phyloP scores from a whole-genome alignment of 2,888 invertebrate genomes.

The Schrankia costaestrigalis region DNA sequence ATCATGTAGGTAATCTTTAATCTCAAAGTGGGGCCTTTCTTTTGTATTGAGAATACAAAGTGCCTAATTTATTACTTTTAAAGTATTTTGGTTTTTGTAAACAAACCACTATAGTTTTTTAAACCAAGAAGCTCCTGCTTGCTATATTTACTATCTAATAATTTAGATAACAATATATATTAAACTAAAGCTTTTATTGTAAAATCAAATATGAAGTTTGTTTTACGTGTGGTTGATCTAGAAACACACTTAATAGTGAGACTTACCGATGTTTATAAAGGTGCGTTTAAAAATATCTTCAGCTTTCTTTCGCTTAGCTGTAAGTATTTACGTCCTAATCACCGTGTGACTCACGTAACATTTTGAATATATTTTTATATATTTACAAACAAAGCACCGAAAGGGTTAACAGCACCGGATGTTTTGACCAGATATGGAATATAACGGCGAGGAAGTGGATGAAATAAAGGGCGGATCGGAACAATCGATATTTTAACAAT shows the following conservation, averaged over 20 bases:
- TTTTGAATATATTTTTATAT: slow-evolving; percentile 55
- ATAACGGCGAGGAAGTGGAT: slow-evolving; percentile 54
- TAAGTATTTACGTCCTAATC: slow-evolving; percentile 24
- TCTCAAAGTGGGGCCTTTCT: slow-evolving; percentile 26
- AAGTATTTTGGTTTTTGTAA: slow-evolving; percentile 1
- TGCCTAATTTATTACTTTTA: slow-evolving; percentile 21
- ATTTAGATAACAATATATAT: too few relatives aligned
- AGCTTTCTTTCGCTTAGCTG: slow-evolving; percentile 27
- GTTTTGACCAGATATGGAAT: slow-evolving; percentile 54
- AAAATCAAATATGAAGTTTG: too few relatives aligned
- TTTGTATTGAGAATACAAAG: slow-evolving; percentile 31
- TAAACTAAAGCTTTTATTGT: too few relatives aligned
- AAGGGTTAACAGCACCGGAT: slow-evolving; percentile 68
- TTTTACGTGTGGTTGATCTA: too few relatives aligned
- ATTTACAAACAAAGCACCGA: slow-evolving; percentile 70
- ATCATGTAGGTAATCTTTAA: slow-evolving; percentile 25
- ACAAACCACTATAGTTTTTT: too few relatives aligned
- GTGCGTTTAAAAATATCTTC: slow-evolving; percentile 25
- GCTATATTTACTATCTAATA: too few relatives aligned
- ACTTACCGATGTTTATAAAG: slow-evolving; percentile 25
- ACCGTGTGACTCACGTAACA: slow-evolving; percentile 56
- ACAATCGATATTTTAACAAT: slow-evolving; percentile 39
- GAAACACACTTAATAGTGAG: slow-evolving; percentile 15
- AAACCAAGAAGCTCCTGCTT: too few relatives aligned
- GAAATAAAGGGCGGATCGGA: slow-evolving; percentile 42